Evolutionary conservation across 2,113 vertebrate genomes (phyloP), one percentile per base, ranked within the genome.

Genomic region (Takifugu flavidus): DNA sequence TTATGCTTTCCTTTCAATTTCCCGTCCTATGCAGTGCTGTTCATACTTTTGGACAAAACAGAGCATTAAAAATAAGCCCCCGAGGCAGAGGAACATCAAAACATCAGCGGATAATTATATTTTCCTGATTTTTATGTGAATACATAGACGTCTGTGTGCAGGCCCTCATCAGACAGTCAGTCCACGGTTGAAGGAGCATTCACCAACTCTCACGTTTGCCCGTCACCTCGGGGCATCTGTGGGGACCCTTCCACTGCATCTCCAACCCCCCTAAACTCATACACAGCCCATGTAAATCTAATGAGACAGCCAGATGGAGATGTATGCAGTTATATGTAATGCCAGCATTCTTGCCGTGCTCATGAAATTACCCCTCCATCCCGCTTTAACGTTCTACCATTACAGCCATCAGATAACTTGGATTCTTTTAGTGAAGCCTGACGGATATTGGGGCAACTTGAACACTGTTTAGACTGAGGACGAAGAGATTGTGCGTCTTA

Each of bases 181-280:
- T 62, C 20, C 72, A 75, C 55, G 77, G 65, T 56, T 82, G 74
- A 81, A 78, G 59, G 67, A 82, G 78, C 74, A 79, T 59, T 84
- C 69, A 62, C 43, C 77, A 50, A 65, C 58, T 70, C 67, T 76
- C 72, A 75, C 50, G 66, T 77, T 72, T 54, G 60, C 59, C 31
- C 43, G 50, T 66, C 56, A 84, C 75, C 78, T 79, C 10, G 59
- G 77, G 83, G 81, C 71, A 82, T 82, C 42, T 65, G 15, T 43
- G 61, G 69, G 59, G 65, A 59, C 59, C 25, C 50, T 69, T 49
- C 51, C 14, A 39, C 62, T 66, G 60, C 49, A 60, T 49, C 53
- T 64, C 53, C n/a, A 59, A 25, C 49, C 34, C 52, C 51, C 34
- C 59, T 14, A 49, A 49, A 67, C 43, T 43, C 55, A 53, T 53